These are phyloP conservation scores for Epinotia ramella DNA, from an alignment of 2,888 invertebrate species.

Conservation along the genomic window DNA sequence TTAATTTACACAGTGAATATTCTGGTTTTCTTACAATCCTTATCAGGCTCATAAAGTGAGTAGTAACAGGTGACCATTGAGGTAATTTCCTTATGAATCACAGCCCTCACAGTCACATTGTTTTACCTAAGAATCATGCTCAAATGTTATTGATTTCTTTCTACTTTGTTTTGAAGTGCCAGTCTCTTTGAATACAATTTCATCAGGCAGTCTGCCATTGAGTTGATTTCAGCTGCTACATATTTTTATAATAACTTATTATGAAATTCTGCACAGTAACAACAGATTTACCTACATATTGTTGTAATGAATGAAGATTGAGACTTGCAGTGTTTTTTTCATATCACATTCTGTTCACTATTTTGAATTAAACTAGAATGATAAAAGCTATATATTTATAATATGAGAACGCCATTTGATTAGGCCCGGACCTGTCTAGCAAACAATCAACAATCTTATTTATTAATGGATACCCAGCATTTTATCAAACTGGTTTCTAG, in stretches of 20 bases:
- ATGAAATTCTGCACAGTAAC: not conserved
- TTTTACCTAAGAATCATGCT: not conserved
- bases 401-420: not conserved
- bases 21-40: not conserved
- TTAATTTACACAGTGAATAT: not conserved
- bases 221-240: not conserved
- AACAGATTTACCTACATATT: too few species aligned
- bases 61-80: not conserved
- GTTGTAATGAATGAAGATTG: too few species aligned
- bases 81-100: constrained; percentile 19
- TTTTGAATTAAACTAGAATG: not conserved
- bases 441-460: too few species aligned
- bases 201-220: not conserved
- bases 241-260: not conserved
- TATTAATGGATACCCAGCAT: not conserved
- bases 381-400: not conserved
- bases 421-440: not conserved
- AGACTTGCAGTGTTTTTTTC: too few species aligned
- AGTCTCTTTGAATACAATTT: not conserved
- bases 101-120: not conserved
- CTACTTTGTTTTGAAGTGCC: not conserved
- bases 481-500: not conserved
- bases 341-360: not conserved
- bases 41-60: constrained; percentile 11
- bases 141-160: not conserved